Percentiles rank a stretch among this genome's conserved stretches.
Conservation (phyloP, 2,113 vertebrate genomes). For the Aphelocoma coerulescens region DNA sequence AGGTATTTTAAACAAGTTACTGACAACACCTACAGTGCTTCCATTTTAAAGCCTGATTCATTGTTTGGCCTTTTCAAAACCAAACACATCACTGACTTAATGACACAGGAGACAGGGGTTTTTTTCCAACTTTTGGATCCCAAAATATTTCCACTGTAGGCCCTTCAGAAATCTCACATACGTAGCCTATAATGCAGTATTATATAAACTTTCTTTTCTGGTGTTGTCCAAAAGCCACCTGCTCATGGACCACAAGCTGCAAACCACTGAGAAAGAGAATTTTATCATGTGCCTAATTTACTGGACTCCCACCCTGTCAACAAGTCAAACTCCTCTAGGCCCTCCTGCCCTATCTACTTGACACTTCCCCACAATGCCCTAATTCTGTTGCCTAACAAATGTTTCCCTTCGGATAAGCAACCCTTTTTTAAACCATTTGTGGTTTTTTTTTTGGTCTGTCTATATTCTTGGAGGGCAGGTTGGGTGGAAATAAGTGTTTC, state of each 20-base stretch:
- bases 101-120: background rate
- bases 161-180: background rate
- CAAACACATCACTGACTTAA: background rate
- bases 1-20: background rate
- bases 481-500: background rate
- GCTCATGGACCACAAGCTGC: background rate
- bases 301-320: background rate
- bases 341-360: background rate
- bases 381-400: background rate
- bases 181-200: background rate
- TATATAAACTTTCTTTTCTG: background rate
- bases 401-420: background rate
- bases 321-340: background rate
- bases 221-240: background rate
- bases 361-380: background rate
- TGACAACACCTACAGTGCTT: slow-evolving; percentile 34
- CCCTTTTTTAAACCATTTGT: background rate
- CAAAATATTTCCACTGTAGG: background rate
- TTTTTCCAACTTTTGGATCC: background rate
- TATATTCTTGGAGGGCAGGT: background rate
- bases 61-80: slow-evolving; percentile 44
- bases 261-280: background rate
- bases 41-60: slow-evolving; percentile 48
- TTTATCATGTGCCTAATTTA: background rate
- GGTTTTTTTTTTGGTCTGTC: background rate